These are phyloP conservation scores for Tarsius wallacei DNA, from an alignment of 2,797 vertebrate species.

Conservation along the genomic window DNA sequence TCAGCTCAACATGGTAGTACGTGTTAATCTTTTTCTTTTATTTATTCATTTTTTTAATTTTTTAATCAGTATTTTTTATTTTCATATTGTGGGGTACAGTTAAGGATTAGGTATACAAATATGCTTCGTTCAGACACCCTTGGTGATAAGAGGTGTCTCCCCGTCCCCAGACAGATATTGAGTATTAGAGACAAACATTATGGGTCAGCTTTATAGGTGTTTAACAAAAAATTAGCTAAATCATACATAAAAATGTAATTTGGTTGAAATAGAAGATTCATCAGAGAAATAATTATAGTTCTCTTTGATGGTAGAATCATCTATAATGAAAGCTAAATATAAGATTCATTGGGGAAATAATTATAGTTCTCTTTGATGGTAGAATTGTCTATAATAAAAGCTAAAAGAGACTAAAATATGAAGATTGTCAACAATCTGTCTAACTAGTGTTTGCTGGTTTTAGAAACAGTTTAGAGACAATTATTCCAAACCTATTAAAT, in stretches of 20 bases:
- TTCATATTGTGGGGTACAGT: too few relatives aligned
- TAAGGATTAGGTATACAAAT: too few relatives aligned
- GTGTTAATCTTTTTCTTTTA: neutral
- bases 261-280: neutral
- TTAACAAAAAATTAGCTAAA: neutral
- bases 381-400: neutral
- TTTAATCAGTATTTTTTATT: too few relatives aligned
- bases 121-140: too few relatives aligned
- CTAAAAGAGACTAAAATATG: neutral
- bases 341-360: too few relatives aligned
- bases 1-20: neutral
- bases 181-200: slow-evolving; percentile 38
- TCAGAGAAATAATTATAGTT: neutral
- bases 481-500: neutral
- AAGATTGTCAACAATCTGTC: slow-evolving; percentile 4
- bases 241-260: neutral
- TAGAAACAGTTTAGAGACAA: slow-evolving; percentile 31
- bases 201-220: neutral
- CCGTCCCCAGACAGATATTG: too few relatives aligned
- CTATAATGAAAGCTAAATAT: too few relatives aligned
- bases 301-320: neutral
- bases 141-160: too few relatives aligned
- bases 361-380: too few relatives aligned
- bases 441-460: neutral
- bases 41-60: too few relatives aligned